Percentiles rank a stretch among this genome's conserved stretches.
Evolutionary conservation across 2,888 invertebrate genomes (phyloP).

Genomic region (Dendrolimus pini): DNA sequence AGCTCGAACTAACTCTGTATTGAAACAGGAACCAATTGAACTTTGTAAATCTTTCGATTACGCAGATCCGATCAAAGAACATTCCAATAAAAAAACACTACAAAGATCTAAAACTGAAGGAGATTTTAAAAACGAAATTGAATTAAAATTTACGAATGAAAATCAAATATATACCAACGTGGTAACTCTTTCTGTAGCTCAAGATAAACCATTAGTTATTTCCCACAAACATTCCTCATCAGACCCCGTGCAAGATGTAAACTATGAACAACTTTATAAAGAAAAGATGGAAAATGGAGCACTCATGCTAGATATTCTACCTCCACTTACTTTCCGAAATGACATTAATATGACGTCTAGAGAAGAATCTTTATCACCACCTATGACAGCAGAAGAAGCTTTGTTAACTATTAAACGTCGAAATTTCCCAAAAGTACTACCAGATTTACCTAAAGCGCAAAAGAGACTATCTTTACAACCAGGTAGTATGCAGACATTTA

Average conservation of each 20-base stretch:
- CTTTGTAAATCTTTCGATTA: slow-evolving; percentile 79
- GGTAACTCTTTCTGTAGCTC: slow-evolving; percentile 47
- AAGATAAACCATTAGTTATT: slow-evolving; percentile 62
- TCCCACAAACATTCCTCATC: slow-evolving; percentile 81
- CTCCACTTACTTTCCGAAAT: slow-evolving; percentile 64
- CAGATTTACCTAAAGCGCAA: slow-evolving; percentile 80
- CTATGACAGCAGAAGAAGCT: slow-evolving; percentile 82
- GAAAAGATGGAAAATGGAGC: slow-evolving; percentile 38
- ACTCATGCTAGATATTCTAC: slow-evolving; percentile 47
- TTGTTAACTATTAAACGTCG: slow-evolving; percentile 83
- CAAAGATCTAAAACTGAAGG: slow-evolving; percentile 63
- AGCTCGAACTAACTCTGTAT: slow-evolving; percentile 82
- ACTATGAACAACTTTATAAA: slow-evolving; percentile 55
- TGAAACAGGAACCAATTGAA: slow-evolving; percentile 87
- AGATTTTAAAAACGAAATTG: slow-evolving; percentile 35
- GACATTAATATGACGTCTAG: slow-evolving; percentile 87
- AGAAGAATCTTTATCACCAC: slow-evolving; percentile 65
- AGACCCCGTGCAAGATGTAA: slow-evolving; percentile 80
- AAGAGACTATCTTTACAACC: slow-evolving; percentile 82
- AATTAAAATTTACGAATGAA: slow-evolving; percentile 21
- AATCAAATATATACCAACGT: slow-evolving; percentile 52
- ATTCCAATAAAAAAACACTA: slow-evolving; percentile 47
- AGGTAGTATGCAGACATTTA: slow-evolving; percentile 56
- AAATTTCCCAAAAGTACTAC: slow-evolving; percentile 90
- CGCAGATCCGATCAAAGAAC: slow-evolving; percentile 32